Evolutionary conservation across 2,113 vertebrate species (phyloP).

Genomic region (Varanus salvator): DNA sequence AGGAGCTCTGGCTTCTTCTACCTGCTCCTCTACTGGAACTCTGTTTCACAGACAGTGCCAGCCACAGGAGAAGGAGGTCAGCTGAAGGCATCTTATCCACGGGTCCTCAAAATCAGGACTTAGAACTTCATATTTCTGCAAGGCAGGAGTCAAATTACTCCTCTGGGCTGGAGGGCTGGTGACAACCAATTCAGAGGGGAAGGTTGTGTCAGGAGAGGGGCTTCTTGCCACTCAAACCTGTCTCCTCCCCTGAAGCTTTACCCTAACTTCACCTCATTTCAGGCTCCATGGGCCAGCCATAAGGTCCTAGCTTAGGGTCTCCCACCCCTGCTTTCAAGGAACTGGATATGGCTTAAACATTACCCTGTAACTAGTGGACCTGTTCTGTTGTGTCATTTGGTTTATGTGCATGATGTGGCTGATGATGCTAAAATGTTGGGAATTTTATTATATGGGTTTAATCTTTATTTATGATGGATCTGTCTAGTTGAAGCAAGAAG

Average conservation of each 20-base stretch:
- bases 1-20: not conserved
- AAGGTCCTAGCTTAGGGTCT: not conserved
- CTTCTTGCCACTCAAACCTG: too few species aligned
- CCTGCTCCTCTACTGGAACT: not conserved
- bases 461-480: constrained; percentile 26
- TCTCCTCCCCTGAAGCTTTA: too few species aligned
- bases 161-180: not conserved
- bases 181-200: too few species aligned
- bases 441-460: constrained; percentile 28
- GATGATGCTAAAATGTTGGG: not conserved
- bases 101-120: not conserved
- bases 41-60: too few species aligned
- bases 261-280: not conserved
- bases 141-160: not conserved
- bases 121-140: not conserved
- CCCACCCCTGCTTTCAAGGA: not conserved
- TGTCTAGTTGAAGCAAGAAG: not conserved
- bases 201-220: too few species aligned
- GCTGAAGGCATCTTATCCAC: not conserved
- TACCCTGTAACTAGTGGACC: not conserved
- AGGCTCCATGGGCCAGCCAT: not conserved
- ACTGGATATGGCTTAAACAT: not conserved
- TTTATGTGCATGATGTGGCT: not conserved
- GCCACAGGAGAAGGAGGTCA: not conserved
- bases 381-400: not conserved